A percentile compares a stretch with the other conserved stretches of the same genome.
Evolutionary conservation across 2,888 invertebrate genomes (phyloP).

Genomic region (Protophormia terraenovae): DNA sequence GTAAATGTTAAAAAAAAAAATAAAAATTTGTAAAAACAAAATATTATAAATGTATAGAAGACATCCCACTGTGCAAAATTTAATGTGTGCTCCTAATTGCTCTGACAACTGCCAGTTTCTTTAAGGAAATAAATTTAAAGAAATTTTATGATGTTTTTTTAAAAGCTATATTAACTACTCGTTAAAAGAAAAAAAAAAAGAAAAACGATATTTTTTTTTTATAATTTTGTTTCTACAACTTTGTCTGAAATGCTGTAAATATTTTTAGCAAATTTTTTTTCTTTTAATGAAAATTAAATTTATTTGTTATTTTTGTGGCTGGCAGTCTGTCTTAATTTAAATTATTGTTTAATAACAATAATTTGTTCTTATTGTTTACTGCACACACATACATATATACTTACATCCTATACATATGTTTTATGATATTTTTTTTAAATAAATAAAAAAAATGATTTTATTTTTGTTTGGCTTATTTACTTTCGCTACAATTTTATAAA

Average conservation of each 20-base stretch:
- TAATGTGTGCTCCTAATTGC: slow-evolving; percentile 2
- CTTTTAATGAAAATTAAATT: slow-evolving; percentile 24
- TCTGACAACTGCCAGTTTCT: not conserved
- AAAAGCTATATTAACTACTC: slow-evolving; percentile 4
- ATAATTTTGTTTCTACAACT: not conserved
- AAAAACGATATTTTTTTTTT: not conserved
- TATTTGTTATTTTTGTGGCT: not conserved
- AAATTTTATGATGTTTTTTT: slow-evolving; percentile 23
- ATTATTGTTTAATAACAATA: not conserved
- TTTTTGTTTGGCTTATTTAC: not conserved
- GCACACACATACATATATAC: not conserved
- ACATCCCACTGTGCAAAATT: not conserved
- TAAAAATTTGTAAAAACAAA: not conserved
- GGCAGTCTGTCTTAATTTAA: not conserved
- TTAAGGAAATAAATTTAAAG: slow-evolving; percentile 8
- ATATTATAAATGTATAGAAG: not conserved
- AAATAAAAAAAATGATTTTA: not conserved
- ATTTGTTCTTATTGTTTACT: not conserved
- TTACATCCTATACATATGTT: not conserved
- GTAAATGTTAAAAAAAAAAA: not conserved
- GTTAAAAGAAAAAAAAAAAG: not conserved
- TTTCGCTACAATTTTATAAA: not conserved
- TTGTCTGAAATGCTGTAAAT: not conserved
- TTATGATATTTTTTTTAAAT: slow-evolving; percentile 5
- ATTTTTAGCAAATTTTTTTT: not conserved